Base-by-base conservation (phyloP, 2,113 vertebrate genomes). In the Vulpes ferrilata region DNA sequence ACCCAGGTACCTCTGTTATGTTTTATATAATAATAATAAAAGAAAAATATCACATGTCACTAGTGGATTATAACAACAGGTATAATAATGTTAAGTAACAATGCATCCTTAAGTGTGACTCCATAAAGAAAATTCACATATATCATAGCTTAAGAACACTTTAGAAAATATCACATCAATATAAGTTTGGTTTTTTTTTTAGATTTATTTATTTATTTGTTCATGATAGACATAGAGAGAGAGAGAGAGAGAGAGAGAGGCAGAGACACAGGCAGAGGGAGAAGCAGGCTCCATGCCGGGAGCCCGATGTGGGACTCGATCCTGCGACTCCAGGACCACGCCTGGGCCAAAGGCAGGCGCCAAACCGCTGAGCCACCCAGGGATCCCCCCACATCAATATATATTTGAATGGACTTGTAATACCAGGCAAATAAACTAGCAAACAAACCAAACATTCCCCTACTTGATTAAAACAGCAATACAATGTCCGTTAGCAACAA, bases 11-110 rank as follows among this genome's bases (percentile, higher is more conserved):
- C 43, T 43, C 43, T 1, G 43, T 93, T 92, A 87, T 67, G 3
- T 48, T 97, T 96, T 90, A 73, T 84, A 74, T 1, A 83, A 51
- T 59, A 83, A 51, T 64, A 82, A 83, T 48, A 76, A 93, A 82
- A 65, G 62, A 78, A 88, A 95, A 93, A 53, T 88, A 67, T 90
- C 73, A 86, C 93, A 86, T 65, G 9, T 60, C 59, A 38, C 35
- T 79, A n/a, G 55, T 79, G 67, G 22, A 82, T 95, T 90, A 65
- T 59, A 87, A 43, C 32, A 95, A 80, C 7, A 88, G 62, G 10
- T 22, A 69, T 64, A 92, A 71, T 48, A 80, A 90, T 53, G 4
- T 59, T 79, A 90, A 60, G 48, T 81, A 85, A 22, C 51, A 92
- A 76, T 90, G 35, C 35, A 38, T 3, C 1, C 35, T 16, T 51